Evolutionary conservation across 2,113 vertebrate genomes (phyloP).

Genomic region (Xiphorhynchus elegans): DNA sequence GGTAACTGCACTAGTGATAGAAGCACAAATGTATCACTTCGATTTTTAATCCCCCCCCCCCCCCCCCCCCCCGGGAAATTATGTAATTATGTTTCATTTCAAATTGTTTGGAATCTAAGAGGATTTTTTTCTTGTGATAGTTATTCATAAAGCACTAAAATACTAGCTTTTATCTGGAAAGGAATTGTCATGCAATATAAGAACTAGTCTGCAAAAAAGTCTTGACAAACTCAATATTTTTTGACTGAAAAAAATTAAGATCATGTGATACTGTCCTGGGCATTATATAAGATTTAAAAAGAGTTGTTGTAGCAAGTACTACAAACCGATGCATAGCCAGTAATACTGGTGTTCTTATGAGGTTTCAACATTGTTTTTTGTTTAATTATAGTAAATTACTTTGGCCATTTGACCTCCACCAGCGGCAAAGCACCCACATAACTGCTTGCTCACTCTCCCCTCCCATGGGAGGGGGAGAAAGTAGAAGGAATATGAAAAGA

Average conservation of each 20-base stretch:
- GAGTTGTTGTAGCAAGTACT: conserved; percentile 35
- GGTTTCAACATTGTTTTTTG: conserved; percentile 2
- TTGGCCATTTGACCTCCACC: neutral
- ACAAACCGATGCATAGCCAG: conserved; percentile 17
- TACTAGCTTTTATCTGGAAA: conserved; percentile 74
- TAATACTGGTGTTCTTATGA: neutral
- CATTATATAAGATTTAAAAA: conserved; percentile 44
- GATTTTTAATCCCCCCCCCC: conserved; percentile 17
- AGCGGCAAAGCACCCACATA: neutral
- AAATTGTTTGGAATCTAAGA: conserved; percentile 51
- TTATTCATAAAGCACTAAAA: conserved; percentile 75
- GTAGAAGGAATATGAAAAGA: neutral
- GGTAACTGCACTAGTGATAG: conserved; percentile 47
- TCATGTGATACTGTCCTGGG: conserved; percentile 62
- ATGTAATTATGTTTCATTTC: conserved; percentile 51
- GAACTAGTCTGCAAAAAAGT: conserved; percentile 75
- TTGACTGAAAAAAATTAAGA: conserved; percentile 79
- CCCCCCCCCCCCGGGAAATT: conserved; percentile 10
- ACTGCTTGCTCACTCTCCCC: neutral
- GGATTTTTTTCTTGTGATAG: conserved; percentile 22
- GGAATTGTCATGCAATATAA: conserved; percentile 72
- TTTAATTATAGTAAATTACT: conserved; percentile 44
- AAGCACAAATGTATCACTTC: conserved; percentile 74
- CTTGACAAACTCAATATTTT: conserved; percentile 73
- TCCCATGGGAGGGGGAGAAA: neutral